Evolutionary conservation across 1,140 invertebrate genomes (phyloP), one percentile per base, ranked within the genome.

Genomic region (Leptinotarsa lineolata): DNA sequence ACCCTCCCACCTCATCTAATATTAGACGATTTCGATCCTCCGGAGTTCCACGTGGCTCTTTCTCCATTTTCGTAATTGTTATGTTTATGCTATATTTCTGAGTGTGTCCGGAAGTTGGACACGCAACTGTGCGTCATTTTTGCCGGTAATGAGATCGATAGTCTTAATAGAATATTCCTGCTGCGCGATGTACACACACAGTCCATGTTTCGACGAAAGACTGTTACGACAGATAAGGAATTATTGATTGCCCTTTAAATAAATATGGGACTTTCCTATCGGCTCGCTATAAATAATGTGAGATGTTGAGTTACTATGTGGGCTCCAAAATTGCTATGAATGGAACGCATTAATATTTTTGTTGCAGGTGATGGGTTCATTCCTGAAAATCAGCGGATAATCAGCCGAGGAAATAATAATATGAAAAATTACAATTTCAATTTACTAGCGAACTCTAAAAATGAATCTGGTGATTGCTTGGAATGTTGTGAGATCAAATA

Each of bases 111-210:
- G 48, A 54, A 54, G 15, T 54, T 54, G 48, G 48, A 54, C 48
- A 54, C 48, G 48, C 48, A 54, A 54, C 48, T 18, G 48, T 54
- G 48, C 48, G 48, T 54, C 48, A 54, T 54, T 54, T 54, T 54
- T 54, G 48, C 48, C n/a, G 48, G 48, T 54, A 54, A 54, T 54
- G 48, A 54, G 48, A 54, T 54, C 48, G 48, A 54, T 54, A 54
- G 48, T 13, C 48, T 54, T 54, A 54, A 54, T 54, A 54, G 48
- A 54, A 54, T 54, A 54, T 54, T 54, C 48, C n/a, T 54, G 48
- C 13, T n/a, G 48, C 4, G 13, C n/a, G 48, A 54, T 54, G 48
- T 54, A 54, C 48, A 54, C 48, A 54, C 48, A 54, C 48, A 54
- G 15, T 16, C 48, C 15, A 18, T 54, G 15, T 15, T 54, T 18